These are phyloP conservation scores for Drosophila barbarae DNA, from an alignment of 2,888 invertebrate genomes.

Conservation along the genomic window DNA sequence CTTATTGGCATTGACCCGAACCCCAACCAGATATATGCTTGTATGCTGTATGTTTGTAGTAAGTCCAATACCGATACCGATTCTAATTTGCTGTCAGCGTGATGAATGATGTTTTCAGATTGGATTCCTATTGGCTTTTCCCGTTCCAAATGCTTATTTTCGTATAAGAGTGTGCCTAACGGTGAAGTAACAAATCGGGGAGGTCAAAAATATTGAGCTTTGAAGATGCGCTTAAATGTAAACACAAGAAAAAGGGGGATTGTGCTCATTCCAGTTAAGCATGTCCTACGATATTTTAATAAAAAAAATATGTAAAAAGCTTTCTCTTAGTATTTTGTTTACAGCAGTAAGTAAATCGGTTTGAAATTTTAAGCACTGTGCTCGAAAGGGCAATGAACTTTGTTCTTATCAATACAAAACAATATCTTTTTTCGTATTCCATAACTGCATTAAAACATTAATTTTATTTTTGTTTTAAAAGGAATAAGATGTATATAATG, in stretches of 20 bases:
- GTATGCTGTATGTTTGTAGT: not conserved
- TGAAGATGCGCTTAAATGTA: conserved; percentile 1
- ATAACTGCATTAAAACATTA: not conserved
- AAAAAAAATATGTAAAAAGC: not conserved
- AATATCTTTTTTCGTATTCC: not conserved
- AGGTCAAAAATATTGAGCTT: conserved; percentile 24
- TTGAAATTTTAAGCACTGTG: not conserved
- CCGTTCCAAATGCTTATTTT: conserved; percentile 27
- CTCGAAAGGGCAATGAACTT: not conserved
- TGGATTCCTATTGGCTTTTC: conserved; percentile 24
- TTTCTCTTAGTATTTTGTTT: not conserved
- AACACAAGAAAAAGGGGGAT: conserved; percentile 2
- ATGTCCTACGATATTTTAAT: not conserved
- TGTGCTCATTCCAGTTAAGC: not conserved
- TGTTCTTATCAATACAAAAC: not conserved
- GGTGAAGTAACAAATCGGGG: conserved; percentile 14
- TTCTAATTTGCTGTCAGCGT: conserved; percentile 26
- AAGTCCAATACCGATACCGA: conserved; percentile 13
- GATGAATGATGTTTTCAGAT: conserved; percentile 33
- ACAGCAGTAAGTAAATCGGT: not conserved
- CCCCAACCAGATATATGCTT: conserved; percentile 9
- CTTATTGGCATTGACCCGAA: conserved; percentile 64
- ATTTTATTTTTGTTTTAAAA: too few relatives aligned
- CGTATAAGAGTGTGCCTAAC: conserved; percentile 19
- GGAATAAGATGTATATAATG: too few relatives aligned